A percentile compares a stretch with the other conserved stretches of the same genome.
These are phyloP conservation scores for Lordiphosa fenestrarum DNA, from an alignment of 2,888 invertebrate genomes.

Conservation along the genomic window DNA sequence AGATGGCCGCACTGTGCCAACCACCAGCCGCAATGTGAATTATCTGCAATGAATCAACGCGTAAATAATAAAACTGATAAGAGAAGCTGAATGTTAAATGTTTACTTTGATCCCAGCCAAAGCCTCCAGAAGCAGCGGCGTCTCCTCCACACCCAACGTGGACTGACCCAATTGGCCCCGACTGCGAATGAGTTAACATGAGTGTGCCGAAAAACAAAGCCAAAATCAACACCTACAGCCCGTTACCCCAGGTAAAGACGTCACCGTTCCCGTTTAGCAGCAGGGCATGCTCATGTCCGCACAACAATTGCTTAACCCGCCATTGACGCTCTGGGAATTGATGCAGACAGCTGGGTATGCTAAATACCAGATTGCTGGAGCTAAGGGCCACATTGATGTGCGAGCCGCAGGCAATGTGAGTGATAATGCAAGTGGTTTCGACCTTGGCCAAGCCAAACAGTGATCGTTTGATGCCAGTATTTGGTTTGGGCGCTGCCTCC, in stretches of 20 bases:
- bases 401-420: slow-evolving; percentile 81
- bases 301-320: slow-evolving; percentile 84
- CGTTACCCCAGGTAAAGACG: slow-evolving; percentile 91
- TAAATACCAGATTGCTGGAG: slow-evolving; percentile 82
- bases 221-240: slow-evolving; percentile 83
- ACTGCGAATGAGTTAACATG: slow-evolving; percentile 81
- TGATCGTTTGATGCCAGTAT: slow-evolving; percentile 53
- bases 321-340: slow-evolving; percentile 81
- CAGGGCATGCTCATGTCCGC: slow-evolving; percentile 91
- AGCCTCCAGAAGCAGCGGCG: slow-evolving; percentile 86
- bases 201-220: slow-evolving; percentile 3
- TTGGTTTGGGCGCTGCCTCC: slow-evolving; percentile 34
- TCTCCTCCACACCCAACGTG: slow-evolving; percentile 82
- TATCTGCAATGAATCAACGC: slow-evolving; percentile 79
- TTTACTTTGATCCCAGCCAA: slow-evolving; percentile 86
- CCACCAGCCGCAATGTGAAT: slow-evolving; percentile 88
- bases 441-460: slow-evolving; percentile 59
- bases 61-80: slow-evolving; percentile 6
- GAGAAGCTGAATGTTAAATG: slow-evolving; percentile 7
- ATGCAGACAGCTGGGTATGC: slow-evolving; percentile 83
- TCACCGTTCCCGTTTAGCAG: slow-evolving; percentile 86
- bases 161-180: slow-evolving; percentile 93
- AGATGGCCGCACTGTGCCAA: slow-evolving; percentile 92
- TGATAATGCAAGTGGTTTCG: slow-evolving; percentile 63
- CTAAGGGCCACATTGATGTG: slow-evolving; percentile 81